phyloP scores from a whole-genome alignment of 2,113 vertebrate species.

The Ageneiosus marmoratus region DNA sequence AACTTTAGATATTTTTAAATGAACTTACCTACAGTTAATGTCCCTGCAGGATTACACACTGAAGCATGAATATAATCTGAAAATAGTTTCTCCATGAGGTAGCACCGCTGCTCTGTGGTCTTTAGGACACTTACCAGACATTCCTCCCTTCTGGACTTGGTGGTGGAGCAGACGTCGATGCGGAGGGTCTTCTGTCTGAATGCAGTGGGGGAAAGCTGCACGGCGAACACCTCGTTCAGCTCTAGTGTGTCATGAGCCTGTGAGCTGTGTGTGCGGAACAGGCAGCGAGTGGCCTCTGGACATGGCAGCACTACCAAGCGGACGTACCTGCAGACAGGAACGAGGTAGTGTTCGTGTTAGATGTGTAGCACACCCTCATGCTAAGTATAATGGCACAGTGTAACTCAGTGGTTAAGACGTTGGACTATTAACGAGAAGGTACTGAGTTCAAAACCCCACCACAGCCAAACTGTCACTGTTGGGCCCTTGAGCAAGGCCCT shows the following conservation, averaged over 20 bases:
- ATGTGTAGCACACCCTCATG: not conserved
- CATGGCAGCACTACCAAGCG: constrained; percentile 88
- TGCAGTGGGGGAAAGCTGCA: constrained; percentile 82
- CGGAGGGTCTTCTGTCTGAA: constrained; percentile 92
- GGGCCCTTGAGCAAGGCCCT: too few species aligned
- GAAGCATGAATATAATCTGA: not conserved
- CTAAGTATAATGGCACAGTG: too few species aligned
- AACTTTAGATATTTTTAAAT: not conserved
- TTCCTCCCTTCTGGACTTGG: constrained; percentile 80
- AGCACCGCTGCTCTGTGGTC: not conserved
- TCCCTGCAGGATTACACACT: not conserved
- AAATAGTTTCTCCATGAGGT: too few species aligned
- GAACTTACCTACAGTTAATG: not conserved
- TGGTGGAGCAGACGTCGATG: constrained; percentile 83
- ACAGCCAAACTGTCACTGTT: too few species aligned
- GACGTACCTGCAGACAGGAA: constrained; percentile 74
- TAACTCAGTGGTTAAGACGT: too few species aligned
- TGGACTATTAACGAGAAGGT: too few species aligned
- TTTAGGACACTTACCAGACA: constrained; percentile 80
- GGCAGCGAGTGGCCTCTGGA: constrained; percentile 82
- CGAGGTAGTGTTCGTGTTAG: not conserved
- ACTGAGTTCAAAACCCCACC: too few species aligned
- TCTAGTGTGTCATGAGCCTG: constrained; percentile 72
- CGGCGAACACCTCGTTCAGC: constrained; percentile 86
- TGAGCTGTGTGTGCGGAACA: constrained; percentile 83